Evolutionary conservation across 2,113 vertebrate species (phyloP).

Genomic region (Talpa occidentalis): DNA sequence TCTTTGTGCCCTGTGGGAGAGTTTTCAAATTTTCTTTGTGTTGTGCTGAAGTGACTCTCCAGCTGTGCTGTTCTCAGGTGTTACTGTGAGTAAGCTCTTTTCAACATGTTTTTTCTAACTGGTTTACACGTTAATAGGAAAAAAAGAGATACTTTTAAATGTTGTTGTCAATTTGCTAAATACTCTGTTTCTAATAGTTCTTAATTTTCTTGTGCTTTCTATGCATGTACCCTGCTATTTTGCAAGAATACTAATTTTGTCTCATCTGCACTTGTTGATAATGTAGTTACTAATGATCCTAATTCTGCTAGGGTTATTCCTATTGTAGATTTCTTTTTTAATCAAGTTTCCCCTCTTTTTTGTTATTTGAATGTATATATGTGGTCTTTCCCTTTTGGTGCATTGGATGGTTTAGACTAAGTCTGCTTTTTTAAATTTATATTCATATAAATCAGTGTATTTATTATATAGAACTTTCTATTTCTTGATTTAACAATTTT

Average conservation of each 20-base stretch:
- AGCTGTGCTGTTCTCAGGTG: background rate
- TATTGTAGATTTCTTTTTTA: background rate
- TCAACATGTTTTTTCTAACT: background rate
- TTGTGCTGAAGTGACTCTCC: background rate
- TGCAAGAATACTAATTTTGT: background rate
- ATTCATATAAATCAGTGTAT: background rate
- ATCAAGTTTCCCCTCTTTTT: background rate
- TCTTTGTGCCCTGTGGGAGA: no score
- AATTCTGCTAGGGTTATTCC: no score
- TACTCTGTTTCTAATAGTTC: background rate
- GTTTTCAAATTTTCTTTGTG: background rate
- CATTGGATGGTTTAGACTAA: background rate
- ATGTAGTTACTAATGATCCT: background rate
- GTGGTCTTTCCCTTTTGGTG: background rate
- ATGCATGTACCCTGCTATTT: background rate
- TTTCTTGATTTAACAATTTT: constrained; percentile 29
- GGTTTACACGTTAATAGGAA: background rate
- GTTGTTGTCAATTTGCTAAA: background rate
- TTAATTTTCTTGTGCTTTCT: background rate
- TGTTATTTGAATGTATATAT: background rate
- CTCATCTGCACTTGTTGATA: background rate
- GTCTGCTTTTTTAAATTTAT: background rate
- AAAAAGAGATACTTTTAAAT: background rate
- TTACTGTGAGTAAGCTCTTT: background rate
- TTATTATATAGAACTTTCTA: background rate